phyloP scores from a whole-genome alignment of 2,888 invertebrate genomes.

The Byasa hedistus region DNA sequence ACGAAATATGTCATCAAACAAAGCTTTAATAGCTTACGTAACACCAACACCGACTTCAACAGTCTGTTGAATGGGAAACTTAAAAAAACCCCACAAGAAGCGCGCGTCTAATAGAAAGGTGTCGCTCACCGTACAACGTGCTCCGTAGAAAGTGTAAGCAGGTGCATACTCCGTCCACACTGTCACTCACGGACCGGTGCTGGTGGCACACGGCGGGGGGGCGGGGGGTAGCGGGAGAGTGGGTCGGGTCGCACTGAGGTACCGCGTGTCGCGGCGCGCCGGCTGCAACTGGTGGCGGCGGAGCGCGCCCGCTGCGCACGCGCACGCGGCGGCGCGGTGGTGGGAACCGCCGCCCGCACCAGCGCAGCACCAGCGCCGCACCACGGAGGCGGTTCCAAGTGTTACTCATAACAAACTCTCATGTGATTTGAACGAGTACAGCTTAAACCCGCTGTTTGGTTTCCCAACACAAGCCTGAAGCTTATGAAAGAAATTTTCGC shows the following conservation, averaged over 20 bases:
- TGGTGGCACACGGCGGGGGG: constrained; percentile 49
- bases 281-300: not conserved
- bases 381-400: too few species aligned
- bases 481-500: too few species aligned
- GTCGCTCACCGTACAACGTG: constrained; percentile 25
- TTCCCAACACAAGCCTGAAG: too few species aligned
- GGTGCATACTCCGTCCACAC: constrained; percentile 62
- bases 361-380: too few species aligned
- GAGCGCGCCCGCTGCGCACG: not conserved
- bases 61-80: not conserved
- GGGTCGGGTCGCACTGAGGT: not conserved
- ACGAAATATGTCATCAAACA: too few species aligned
- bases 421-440: too few species aligned
- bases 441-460: too few species aligned
- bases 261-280: not conserved
- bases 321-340: not conserved
- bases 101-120: constrained; percentile 23
- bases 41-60: not conserved
- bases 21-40: not conserved
- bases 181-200: constrained; percentile 40
- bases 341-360: not conserved
- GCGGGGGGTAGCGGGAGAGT: not conserved
- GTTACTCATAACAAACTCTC: too few species aligned
- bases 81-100: not conserved
- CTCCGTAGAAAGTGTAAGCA: constrained; percentile 71